phyloP scores from a whole-genome alignment of 1,140 invertebrate genomes.

The Drusus annulatus region DNA sequence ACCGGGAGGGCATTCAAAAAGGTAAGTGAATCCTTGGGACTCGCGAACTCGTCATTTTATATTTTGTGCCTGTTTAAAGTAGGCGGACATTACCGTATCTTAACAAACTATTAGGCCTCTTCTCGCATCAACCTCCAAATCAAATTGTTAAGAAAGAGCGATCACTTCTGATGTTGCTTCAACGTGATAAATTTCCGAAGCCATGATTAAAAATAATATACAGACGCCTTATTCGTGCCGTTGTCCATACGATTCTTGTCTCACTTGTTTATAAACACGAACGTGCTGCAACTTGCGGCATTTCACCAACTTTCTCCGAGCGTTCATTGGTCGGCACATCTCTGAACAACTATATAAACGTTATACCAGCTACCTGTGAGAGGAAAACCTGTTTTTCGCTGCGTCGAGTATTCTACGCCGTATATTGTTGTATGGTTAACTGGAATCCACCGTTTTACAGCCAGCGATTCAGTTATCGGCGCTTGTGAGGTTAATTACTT shows the following conservation, averaged over 20 bases:
- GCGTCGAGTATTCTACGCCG: no score
- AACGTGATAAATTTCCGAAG: not conserved
- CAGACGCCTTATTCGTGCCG: no score
- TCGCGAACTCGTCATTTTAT: no score
- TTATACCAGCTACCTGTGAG: not conserved
- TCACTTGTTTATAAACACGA: not conserved
- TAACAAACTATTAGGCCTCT: no score
- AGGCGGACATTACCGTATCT: no score
- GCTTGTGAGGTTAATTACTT: not conserved
- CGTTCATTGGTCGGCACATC: constrained; percentile 13
- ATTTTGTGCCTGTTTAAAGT: no score
- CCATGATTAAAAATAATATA: not conserved
- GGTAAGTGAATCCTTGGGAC: no score
- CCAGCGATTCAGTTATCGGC: not conserved
- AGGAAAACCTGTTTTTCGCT: not conserved
- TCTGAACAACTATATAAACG: not conserved
- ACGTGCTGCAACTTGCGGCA: not conserved
- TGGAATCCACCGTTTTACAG: not conserved
- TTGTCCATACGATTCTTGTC: not conserved
- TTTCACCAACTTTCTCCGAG: constrained; percentile 25
- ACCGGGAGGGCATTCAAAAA: no score
- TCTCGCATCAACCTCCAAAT: no score
- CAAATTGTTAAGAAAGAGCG: not conserved
- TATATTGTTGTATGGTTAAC: not conserved
- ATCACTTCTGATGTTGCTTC: not conserved